phyloP scores from a whole-genome alignment of 1,140 invertebrate species.

The Drosophila nasuta region DNA sequence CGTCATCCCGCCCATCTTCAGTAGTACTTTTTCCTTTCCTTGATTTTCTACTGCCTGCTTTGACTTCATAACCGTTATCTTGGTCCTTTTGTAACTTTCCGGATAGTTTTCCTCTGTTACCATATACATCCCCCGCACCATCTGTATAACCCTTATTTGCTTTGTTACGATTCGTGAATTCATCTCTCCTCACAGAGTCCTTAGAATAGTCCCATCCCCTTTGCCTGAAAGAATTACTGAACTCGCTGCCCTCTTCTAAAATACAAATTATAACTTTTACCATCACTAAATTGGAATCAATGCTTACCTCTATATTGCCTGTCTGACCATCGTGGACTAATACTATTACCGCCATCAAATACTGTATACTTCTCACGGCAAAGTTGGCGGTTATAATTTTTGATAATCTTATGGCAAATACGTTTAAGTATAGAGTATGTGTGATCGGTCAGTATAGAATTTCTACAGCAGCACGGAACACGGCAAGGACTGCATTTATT shows the following conservation, averaged over 20 bases:
- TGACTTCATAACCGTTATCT: constrained; percentile 6
- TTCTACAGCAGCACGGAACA: constrained; percentile 37
- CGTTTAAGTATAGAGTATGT: constrained; percentile 64
- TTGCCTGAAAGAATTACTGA: background rate
- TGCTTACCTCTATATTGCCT: constrained; percentile 31
- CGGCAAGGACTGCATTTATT: constrained; percentile 49
- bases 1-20: background rate
- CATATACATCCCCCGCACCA: background rate
- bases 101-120: background rate
- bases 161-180: constrained; percentile 8
- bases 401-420: constrained; percentile 68
- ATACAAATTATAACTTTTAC: background rate
- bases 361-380: constrained; percentile 63
- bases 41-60: background rate
- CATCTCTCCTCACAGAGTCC: background rate
- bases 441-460: constrained; percentile 43
- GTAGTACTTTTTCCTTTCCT: background rate
- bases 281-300: background rate
- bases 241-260: constrained; percentile 10
- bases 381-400: constrained; percentile 50
- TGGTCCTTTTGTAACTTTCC: background rate
- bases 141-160: background rate
- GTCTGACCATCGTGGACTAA: constrained; percentile 16
- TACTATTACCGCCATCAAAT: constrained; percentile 67
- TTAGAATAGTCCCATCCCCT: background rate